A percentile compares a stretch with the other conserved stretches of the same genome.
Evolutionary conservation across 2,888 invertebrate genomes (phyloP).

Genomic region (Pomacea canaliculata): DNA sequence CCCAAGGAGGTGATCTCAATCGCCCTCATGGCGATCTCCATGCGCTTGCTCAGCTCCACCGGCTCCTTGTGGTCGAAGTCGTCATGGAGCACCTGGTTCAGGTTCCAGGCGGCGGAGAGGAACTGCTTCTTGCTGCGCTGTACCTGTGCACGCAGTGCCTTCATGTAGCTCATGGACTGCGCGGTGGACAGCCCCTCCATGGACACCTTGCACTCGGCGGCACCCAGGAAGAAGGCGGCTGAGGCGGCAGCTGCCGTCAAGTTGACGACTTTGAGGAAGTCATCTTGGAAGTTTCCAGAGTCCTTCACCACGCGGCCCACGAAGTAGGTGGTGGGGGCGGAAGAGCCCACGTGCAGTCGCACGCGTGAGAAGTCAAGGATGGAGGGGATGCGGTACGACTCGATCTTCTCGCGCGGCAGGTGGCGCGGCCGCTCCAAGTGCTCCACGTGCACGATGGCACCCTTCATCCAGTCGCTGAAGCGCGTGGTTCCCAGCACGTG

Average conservation of each 20-base stretch:
- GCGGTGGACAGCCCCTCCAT: constrained; percentile 48
- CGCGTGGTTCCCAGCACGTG: constrained; percentile 50
- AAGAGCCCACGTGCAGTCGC: constrained; percentile 46
- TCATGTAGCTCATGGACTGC: constrained; percentile 47
- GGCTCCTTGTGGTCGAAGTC: constrained; percentile 37
- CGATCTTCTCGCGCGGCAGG: constrained; percentile 42
- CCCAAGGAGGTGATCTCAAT: constrained; percentile 44
- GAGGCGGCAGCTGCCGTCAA: constrained; percentile 47
- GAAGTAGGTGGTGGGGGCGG: constrained; percentile 49
- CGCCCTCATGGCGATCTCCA: constrained; percentile 44
- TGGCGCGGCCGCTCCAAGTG: constrained; percentile 49
- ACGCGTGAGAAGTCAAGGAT: constrained; percentile 46
- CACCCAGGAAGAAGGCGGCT: constrained; percentile 47
- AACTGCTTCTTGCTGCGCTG: constrained; percentile 40
- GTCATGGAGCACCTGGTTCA: constrained; percentile 42
- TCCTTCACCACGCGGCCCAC: constrained; percentile 46
- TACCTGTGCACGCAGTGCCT: constrained; percentile 40
- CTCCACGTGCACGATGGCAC: constrained; percentile 52
- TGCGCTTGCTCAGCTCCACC: constrained; percentile 31
- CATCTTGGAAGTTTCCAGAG: constrained; percentile 47
- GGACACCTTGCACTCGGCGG: constrained; percentile 47
- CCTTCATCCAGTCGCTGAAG: constrained; percentile 48
- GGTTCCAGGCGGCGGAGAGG: constrained; percentile 51
- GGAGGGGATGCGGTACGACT: constrained; percentile 51
- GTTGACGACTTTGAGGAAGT: constrained; percentile 47